Evolutionary conservation across 2,888 invertebrate genomes (phyloP).

Genomic region (Coelogynopora nodosa): DNA sequence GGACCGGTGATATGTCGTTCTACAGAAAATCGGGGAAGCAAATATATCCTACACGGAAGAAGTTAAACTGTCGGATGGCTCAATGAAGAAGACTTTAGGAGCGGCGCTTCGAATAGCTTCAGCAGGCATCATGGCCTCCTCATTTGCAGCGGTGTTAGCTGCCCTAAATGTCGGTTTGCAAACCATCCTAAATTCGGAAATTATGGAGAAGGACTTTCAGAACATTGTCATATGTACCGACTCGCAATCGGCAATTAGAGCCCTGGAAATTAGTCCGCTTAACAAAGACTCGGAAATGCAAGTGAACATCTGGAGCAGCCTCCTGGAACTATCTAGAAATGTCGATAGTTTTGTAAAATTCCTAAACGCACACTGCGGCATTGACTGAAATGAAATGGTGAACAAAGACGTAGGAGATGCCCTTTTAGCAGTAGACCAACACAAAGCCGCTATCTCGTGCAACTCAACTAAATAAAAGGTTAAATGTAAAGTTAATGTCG

Average conservation of each 20-base stretch:
- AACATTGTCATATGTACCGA: background rate
- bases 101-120: too few species aligned
- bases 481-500: background rate
- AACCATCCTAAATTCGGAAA: background rate
- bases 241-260: background rate
- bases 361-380: background rate
- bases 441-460: background rate
- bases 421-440: background rate
- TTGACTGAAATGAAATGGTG: background rate
- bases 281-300: background rate
- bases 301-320: background rate
- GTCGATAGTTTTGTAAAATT: background rate
- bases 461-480: background rate
- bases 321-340: background rate
- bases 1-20: too few species aligned
- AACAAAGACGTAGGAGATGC: background rate
- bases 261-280: background rate
- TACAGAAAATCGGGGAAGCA: too few species aligned
- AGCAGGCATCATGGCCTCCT: conserved; percentile 7
- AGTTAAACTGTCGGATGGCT: too few species aligned
- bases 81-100: too few species aligned
- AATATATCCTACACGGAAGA: too few species aligned
- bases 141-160: background rate
- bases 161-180: background rate
- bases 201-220: background rate